Percentiles rank a stretch among this genome's conserved stretches.
Conservation (phyloP, 2,888 invertebrate species). For the Agrypnus murinus region DNA sequence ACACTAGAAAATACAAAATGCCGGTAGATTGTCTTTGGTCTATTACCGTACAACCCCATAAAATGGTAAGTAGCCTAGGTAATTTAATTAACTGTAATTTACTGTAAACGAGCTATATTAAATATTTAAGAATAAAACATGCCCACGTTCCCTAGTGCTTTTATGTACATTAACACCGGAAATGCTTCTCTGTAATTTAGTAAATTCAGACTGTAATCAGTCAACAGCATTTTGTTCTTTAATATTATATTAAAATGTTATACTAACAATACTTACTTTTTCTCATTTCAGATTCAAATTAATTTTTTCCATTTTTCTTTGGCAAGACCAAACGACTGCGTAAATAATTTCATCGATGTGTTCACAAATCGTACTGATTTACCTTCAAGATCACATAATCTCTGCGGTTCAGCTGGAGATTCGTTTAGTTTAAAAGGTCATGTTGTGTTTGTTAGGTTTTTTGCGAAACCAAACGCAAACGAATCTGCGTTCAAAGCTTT, state of each 20-base stretch:
- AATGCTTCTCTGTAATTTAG: no score
- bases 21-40: constrained; percentile 86
- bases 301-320: constrained; percentile 79
- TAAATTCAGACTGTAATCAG: no score
- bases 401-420: constrained; percentile 92
- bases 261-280: constrained; percentile 33
- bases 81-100: not conserved
- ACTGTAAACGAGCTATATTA: not conserved
- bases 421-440: constrained; percentile 80
- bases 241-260: no score
- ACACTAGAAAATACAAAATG: constrained; percentile 73
- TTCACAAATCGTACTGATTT: constrained; percentile 80
- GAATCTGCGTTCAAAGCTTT: constrained; percentile 80
- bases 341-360: constrained; percentile 84
- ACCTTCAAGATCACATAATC: constrained; percentile 77
- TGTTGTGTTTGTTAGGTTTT: constrained; percentile 84
- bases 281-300: constrained; percentile 78
- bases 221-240: no score
- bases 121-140: not conserved
- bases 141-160: not conserved
- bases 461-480: constrained; percentile 76
- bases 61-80: constrained; percentile 74
- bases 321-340: constrained; percentile 85
- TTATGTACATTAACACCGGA: no score
- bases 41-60: constrained; percentile 77